Conservation (phyloP, 1,140 invertebrate genomes). For the Trichonephila clavata region DNA sequence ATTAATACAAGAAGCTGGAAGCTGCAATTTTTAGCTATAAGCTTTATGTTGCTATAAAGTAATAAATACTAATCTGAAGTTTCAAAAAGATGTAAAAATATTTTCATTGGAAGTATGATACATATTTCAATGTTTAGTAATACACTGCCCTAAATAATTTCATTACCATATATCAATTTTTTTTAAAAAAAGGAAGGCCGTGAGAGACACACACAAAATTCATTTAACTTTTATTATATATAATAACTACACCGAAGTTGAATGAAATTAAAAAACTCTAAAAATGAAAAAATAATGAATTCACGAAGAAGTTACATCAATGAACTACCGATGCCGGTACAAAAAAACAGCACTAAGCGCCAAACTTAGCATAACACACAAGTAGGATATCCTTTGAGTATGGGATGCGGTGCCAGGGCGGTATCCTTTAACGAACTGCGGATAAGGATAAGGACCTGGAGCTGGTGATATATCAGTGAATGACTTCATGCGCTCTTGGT, state of each 20-base stretch:
- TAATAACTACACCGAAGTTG: neutral
- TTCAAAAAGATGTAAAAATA: too few species aligned
- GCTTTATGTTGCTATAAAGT: too few species aligned
- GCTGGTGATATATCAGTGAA: conserved; percentile 26
- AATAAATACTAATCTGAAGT: too few species aligned
- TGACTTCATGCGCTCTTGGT: neutral
- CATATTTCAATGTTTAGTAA: too few species aligned
- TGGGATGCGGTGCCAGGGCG: neutral
- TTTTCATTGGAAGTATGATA: too few species aligned
- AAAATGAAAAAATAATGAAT: neutral
- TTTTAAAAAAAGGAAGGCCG: too few species aligned
- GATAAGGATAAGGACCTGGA: conserved; percentile 11
- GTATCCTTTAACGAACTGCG: conserved; percentile 63
- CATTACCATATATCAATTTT: too few species aligned
- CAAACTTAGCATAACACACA: neutral
- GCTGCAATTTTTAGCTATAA: too few species aligned
- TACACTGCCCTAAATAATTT: too few species aligned
- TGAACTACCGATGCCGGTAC: neutral
- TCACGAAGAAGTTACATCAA: neutral
- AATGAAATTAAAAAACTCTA: conserved; percentile 6
- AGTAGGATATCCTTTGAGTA: neutral
- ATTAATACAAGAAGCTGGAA: too few species aligned
- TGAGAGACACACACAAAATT: neutral
- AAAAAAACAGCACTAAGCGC: neutral
- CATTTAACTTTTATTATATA: neutral